These are phyloP conservation scores for Heterodera schachtii DNA, from an alignment of 1,140 invertebrate species.

Conservation along the genomic window DNA sequence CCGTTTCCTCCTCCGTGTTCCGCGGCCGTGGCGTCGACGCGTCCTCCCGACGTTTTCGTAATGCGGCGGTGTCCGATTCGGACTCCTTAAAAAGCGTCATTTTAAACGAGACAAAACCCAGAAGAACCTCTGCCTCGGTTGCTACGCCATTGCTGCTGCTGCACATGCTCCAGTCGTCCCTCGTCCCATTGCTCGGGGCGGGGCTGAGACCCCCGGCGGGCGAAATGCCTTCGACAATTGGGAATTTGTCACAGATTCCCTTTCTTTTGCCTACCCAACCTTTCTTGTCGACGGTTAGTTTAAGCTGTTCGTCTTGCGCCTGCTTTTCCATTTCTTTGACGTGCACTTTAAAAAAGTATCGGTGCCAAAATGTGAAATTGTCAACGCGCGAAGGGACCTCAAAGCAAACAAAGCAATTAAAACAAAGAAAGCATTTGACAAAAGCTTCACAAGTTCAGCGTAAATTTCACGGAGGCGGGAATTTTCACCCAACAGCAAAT, in stretches of 20 bases:
- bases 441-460: constrained; percentile 40
- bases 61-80: not conserved
- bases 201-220: constrained; percentile 24
- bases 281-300: not conserved
- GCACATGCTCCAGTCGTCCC: constrained; percentile 47
- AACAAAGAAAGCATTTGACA: constrained; percentile 17
- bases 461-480: constrained; percentile 55
- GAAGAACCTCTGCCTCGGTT: constrained; percentile 21
- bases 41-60: constrained; percentile 1
- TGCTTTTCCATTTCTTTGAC: constrained; percentile 46
- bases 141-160: constrained; percentile 32
- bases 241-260: no score
- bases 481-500: constrained; percentile 53
- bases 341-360: constrained; percentile 60
- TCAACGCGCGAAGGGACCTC: constrained; percentile 55
- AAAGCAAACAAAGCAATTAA: constrained; percentile 8
- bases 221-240: not conserved
- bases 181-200: constrained; percentile 29
- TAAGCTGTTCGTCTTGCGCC: not conserved
- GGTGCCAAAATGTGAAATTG: constrained; percentile 58
- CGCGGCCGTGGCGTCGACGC: constrained; percentile 21
- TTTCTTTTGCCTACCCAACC: not conserved
- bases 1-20: constrained; percentile 18
- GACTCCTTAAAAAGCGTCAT: not conserved
- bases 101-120: not conserved